Conservation (phyloP, 2,888 invertebrate species). For the Thera obeliscata region DNA sequence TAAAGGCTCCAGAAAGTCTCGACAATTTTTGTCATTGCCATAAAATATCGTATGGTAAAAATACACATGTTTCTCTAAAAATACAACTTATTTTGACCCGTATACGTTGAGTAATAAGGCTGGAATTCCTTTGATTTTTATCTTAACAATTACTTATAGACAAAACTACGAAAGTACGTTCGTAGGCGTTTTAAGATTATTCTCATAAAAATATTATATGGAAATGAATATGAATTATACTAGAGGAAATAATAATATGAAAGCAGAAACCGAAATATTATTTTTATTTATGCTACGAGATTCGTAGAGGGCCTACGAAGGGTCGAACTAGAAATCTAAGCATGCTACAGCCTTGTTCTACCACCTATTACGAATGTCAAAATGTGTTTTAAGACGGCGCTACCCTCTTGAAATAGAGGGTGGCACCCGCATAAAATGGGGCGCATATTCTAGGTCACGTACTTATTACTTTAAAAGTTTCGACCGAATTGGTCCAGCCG, state of each 20-base stretch:
- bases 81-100: not conserved
- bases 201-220: conserved; percentile 31
- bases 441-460: too few species aligned
- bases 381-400: too few species aligned
- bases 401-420: too few species aligned
- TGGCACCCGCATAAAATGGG: too few species aligned
- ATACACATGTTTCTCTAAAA: conserved; percentile 15
- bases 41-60: conserved; percentile 21
- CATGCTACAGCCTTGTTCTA: not conserved
- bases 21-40: conserved; percentile 36
- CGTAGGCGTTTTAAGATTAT: conserved; percentile 36
- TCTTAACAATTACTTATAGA: conserved; percentile 30
- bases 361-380: not conserved
- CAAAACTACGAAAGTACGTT: conserved; percentile 29
- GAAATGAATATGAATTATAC: conserved; percentile 28
- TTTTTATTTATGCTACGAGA: conserved; percentile 5
- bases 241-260: conserved; percentile 18
- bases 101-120: not conserved
- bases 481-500: too few species aligned
- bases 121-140: not conserved
- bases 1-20: conserved; percentile 36
- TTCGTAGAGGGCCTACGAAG: conserved; percentile 2
- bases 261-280: conserved; percentile 6
- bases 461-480: too few species aligned
- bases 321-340: not conserved